Percentiles rank a stretch among this genome's conserved stretches.
These are phyloP conservation scores for Nautilus pompilius DNA, from an alignment of 1,140 invertebrate species.

Conservation along the genomic window DNA sequence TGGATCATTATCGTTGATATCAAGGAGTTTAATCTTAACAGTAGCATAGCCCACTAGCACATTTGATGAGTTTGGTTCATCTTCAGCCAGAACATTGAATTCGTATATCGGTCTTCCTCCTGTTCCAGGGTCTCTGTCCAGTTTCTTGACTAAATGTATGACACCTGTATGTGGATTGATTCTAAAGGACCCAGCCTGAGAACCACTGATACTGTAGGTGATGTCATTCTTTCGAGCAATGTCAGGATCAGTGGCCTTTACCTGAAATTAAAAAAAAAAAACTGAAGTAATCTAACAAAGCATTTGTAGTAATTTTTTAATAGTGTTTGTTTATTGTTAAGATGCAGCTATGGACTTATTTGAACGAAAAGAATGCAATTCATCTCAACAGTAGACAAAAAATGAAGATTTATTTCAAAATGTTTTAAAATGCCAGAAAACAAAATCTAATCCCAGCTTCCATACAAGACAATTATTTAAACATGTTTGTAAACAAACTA, in stretches of 20 bases:
- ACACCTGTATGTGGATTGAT: constrained; percentile 81
- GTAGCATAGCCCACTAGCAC: constrained; percentile 90
- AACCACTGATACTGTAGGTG: constrained; percentile 95
- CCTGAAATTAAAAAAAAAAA: constrained; percentile 68
- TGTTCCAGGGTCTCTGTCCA: constrained; percentile 90
- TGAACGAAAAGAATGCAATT: too few relatives aligned
- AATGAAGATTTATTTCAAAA: too few relatives aligned
- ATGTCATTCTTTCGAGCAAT: constrained; percentile 90
- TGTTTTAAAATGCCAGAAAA: too few relatives aligned
- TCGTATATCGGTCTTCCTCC: constrained; percentile 94
- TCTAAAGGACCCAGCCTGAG: constrained; percentile 88
- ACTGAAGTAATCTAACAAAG: too few relatives aligned
- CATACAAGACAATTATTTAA: too few relatives aligned
- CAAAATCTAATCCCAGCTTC: too few relatives aligned
- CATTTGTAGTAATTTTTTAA: too few relatives aligned
- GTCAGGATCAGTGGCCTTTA: constrained; percentile 89
- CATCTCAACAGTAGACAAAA: too few relatives aligned
- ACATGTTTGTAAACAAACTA: too few relatives aligned
- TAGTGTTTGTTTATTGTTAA: too few relatives aligned
- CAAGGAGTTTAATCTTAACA: constrained; percentile 94
- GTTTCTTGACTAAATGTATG: constrained; percentile 65
- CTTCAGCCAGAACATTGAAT: constrained; percentile 96
- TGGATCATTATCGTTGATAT: constrained; percentile 98
- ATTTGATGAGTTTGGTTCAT: constrained; percentile 74
- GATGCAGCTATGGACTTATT: too few relatives aligned